phyloP scores from a whole-genome alignment of 2,888 invertebrate species.

The Hemaris fuciformis region DNA sequence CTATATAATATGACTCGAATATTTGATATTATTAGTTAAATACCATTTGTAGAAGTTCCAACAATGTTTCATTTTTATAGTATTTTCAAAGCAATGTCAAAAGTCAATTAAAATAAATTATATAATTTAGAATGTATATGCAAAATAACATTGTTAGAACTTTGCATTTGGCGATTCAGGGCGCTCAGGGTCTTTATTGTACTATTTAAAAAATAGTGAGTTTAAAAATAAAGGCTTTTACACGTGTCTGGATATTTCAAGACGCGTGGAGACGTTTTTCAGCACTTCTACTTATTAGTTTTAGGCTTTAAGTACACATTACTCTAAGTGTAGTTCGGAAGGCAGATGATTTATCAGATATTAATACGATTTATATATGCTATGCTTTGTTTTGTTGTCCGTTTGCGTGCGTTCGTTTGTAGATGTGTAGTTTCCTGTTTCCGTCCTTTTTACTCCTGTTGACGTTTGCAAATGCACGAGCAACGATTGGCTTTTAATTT shows the following conservation, averaged over 20 bases:
- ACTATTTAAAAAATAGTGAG: conserved; percentile 75
- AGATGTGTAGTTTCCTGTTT: conserved; percentile 35
- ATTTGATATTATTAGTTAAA: conserved; percentile 12
- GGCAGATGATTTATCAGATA: conserved; percentile 4
- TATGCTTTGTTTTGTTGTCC: conserved; percentile 39
- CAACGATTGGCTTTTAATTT: conserved; percentile 56
- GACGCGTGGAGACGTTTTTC: conserved; percentile 38
- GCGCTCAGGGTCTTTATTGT: conserved; percentile 63
- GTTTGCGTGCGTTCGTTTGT: conserved; percentile 12
- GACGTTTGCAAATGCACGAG: conserved; percentile 62
- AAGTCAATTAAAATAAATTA: neutral
- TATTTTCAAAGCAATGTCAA: neutral
- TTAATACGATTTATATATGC: conserved; percentile 39
- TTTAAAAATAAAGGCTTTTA: conserved; percentile 52
- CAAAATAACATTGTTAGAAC: conserved; percentile 9
- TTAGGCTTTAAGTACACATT: conserved; percentile 67
- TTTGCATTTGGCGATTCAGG: conserved; percentile 19
- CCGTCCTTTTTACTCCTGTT: conserved; percentile 58
- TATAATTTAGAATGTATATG: neutral
- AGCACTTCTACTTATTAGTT: conserved; percentile 40
- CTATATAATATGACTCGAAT: conserved; percentile 3
- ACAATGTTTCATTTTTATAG: neutral
- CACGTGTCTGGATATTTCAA: conserved; percentile 35
- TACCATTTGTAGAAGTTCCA: neutral
- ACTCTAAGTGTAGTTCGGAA: conserved; percentile 28